Evolutionary conservation across 2,113 vertebrate species (phyloP).

Genomic region (Eonycteris spelaea): DNA sequence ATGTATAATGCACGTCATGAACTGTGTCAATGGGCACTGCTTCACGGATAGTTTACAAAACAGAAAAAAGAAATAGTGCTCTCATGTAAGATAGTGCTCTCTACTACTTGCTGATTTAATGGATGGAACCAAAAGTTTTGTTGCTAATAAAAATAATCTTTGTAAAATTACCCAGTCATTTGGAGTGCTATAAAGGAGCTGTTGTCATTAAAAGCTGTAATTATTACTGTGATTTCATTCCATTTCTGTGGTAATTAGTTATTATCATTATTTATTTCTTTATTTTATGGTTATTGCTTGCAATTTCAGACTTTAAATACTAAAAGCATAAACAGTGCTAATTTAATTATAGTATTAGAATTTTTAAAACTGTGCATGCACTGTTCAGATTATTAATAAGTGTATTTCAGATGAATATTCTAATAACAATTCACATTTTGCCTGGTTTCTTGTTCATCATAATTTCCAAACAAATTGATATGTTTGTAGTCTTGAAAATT

Average conservation of each 20-base stretch:
- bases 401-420: constrained; percentile 75
- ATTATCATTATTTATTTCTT: constrained; percentile 84
- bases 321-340: constrained; percentile 82
- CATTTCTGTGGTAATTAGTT: constrained; percentile 79
- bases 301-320: constrained; percentile 85
- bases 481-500: constrained; percentile 39
- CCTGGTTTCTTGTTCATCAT: constrained; percentile 49
- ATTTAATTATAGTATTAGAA: constrained; percentile 79
- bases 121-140: constrained; percentile 63
- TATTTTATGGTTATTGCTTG: constrained; percentile 83
- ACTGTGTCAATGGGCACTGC: neutral
- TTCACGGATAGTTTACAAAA: neutral
- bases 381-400: constrained; percentile 75
- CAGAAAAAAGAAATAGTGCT: neutral
- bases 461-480: constrained; percentile 54
- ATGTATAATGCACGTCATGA: neutral
- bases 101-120: neutral
- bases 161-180: constrained; percentile 75
- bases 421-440: constrained; percentile 70
- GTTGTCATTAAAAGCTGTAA: constrained; percentile 80
- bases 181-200: constrained; percentile 78
- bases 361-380: constrained; percentile 69
- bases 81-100: neutral
- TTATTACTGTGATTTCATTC: constrained; percentile 71
- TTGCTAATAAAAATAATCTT: constrained; percentile 73